Percentiles rank a stretch among this genome's conserved stretches.
Evolutionary conservation across 2,113 vertebrate species (phyloP).

Genomic region (Thermophis baileyi): DNA sequence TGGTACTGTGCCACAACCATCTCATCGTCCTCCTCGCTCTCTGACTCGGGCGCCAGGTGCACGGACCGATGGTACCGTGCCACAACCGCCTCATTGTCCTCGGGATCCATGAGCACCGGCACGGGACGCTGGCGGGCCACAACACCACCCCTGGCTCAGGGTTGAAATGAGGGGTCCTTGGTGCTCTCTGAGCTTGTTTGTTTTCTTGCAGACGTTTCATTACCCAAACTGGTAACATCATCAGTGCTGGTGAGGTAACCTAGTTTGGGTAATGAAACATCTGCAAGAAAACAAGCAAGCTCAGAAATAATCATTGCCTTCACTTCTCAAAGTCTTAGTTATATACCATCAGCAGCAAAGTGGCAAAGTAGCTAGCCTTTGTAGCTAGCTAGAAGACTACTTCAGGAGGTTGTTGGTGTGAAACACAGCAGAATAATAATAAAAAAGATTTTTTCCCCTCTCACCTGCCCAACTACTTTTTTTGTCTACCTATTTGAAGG

Average conservation of each 20-base stretch:
- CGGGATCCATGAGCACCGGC: too few species aligned
- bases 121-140: too few species aligned
- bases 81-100: too few species aligned
- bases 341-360: neutral
- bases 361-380: neutral
- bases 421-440: neutral
- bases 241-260: neutral
- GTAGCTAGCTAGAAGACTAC: too few species aligned
- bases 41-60: too few species aligned
- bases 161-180: neutral
- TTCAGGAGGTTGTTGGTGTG: neutral
- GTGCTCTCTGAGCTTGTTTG: neutral
- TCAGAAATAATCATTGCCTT: neutral
- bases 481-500: neutral
- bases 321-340: neutral
- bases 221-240: too few species aligned
- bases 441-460: neutral
- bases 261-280: neutral
- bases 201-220: neutral
- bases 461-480: neutral
- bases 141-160: too few species aligned
- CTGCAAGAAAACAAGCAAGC: neutral
- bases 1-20: too few species aligned
- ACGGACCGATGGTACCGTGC: too few species aligned
- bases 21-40: too few species aligned